Percentiles rank a stretch among this genome's conserved stretches.
These are phyloP conservation scores for Vicugna pacos DNA, from an alignment of 2,113 vertebrate species.

Conservation along the genomic window DNA sequence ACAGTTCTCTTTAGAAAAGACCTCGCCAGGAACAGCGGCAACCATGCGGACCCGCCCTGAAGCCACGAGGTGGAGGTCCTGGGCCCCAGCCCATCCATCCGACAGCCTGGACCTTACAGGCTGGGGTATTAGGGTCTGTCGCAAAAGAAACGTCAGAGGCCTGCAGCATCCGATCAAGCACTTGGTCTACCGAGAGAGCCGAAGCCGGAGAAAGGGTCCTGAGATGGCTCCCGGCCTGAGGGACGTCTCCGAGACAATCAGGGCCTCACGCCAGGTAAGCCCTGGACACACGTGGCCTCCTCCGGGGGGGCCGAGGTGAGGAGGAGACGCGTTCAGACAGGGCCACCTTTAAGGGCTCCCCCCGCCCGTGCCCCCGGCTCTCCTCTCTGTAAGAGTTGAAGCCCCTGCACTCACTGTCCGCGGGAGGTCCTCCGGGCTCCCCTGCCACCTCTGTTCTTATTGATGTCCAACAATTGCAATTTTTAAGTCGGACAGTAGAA, in stretches of 20 bases:
- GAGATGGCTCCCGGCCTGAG: not conserved
- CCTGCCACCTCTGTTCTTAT: not conserved
- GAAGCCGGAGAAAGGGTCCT: not conserved
- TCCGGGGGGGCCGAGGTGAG: not conserved
- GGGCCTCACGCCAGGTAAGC: not conserved
- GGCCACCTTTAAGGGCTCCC: not conserved
- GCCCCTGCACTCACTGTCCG: not conserved
- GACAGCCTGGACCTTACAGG: not conserved
- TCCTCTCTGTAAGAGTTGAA: not conserved
- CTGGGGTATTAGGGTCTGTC: not conserved
- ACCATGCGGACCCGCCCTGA: not conserved
- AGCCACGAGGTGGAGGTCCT: not conserved
- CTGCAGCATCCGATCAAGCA: not conserved
- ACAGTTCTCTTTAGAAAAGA: not conserved
- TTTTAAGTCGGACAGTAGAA: constrained; percentile 56
- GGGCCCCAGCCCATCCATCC: not conserved
- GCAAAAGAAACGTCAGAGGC: not conserved
- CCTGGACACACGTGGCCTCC: not conserved
- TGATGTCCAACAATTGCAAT: not conserved
- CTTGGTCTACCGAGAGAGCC: not conserved
- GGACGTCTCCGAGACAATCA: not conserved
- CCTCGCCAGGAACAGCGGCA: not conserved
- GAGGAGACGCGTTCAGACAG: not conserved
- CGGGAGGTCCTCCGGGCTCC: not conserved
- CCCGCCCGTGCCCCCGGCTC: not conserved